Base-by-base conservation (phyloP, 2,888 invertebrate genomes). In the Pheosia gnoma region DNA sequence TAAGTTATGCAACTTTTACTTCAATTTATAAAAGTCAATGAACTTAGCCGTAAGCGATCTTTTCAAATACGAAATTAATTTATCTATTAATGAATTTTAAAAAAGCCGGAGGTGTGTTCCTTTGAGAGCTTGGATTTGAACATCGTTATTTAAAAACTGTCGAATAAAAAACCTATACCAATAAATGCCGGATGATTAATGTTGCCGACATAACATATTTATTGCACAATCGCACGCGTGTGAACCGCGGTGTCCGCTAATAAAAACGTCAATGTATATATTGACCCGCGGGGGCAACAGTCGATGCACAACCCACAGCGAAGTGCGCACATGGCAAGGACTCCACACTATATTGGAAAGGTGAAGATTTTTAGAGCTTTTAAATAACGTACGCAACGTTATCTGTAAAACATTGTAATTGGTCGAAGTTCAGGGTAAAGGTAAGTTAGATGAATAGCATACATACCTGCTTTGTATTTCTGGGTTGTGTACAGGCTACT, bases 381-480 rank as follows among this genome's bases (percentile, higher is more conserved):
- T 51, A 25, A 47, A 47, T 47, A n/a, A n/a, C 11, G 47, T 5
- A 47, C 25, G 25, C 25, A 47, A 5, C 47, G n/a, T n/a, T n/a
- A n/a, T 47, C 47, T n/a, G 47, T 5, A 47, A 11, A 0, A n/a
- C 5, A 47, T 47, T 47, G n/a, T 47, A 10, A 47, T 47, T 47
- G 47, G n/a, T 47, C 47, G 47, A 47, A 47, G 47, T 47, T 47
- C 47, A 47, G n/a, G 47, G 47, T 47, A 47, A 47, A 47, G n/a
- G 3, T n/a, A n/a, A n/a, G n/a, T 47, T n/a, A n/a, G n/a, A 47
- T 11, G 47, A 47, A n/a, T 3, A n/a, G 0, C 4, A 4, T 43
- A 9, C 43, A 9, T 43, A 9, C 0, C 9, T 9, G 0, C 9
- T 43, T 9, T 43, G 39, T 43, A 25, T 25, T 25, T 25, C 25